Base-by-base conservation (phyloP, 1,140 invertebrate genomes). In the Meloidogyne exigua region DNA sequence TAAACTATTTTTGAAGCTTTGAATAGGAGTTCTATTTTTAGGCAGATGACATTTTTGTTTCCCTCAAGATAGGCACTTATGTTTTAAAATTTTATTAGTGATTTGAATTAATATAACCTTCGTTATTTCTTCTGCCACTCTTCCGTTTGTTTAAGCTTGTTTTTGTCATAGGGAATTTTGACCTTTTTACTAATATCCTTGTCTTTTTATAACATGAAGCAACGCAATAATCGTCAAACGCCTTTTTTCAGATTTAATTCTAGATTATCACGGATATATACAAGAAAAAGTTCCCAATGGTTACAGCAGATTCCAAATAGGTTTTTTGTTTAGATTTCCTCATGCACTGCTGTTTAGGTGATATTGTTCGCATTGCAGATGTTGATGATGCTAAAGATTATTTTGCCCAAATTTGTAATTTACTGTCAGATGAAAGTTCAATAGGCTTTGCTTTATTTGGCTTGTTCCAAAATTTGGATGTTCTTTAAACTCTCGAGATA, bases 351-450 rank as follows among this genome's bases (percentile, higher is more conserved):
- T n/a, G n/a, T 71, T 71, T n/a, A 49, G 69, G 69, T n/a, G 69
- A 71, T 62, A 71, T 71, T 44, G 69, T 71, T n/a, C 44, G 69
- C 7, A 49, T 71, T 18, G n/a, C 62, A 44, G 69, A 71, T 44
- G 25, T 18, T 26, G 25, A 18, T 0, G 69, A 71, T 26, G 69
- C 39, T 0, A n/a, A 71, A 2, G 69, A 62, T 57, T 71, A 71
- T 71, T 71, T 71, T n/a, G 69, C 69, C 15, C 69, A 71, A 21
- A 42, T 44, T 2, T 2, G 10, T 10, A 25, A 44, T 9, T 71
- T 71, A 15, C n/a, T 71, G 12, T 13, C 28, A 25, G 39, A 71
- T n/a, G 36, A 71, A 15, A 42, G 49, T 49, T 25, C 69, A 7
- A 13, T n/a, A 18, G 44, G 28, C 18, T 71, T 71, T 71, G 69